Percentiles rank a stretch among this genome's conserved stretches.
phyloP scores from a whole-genome alignment of 2,113 vertebrate genomes.

The Colius striatus region DNA sequence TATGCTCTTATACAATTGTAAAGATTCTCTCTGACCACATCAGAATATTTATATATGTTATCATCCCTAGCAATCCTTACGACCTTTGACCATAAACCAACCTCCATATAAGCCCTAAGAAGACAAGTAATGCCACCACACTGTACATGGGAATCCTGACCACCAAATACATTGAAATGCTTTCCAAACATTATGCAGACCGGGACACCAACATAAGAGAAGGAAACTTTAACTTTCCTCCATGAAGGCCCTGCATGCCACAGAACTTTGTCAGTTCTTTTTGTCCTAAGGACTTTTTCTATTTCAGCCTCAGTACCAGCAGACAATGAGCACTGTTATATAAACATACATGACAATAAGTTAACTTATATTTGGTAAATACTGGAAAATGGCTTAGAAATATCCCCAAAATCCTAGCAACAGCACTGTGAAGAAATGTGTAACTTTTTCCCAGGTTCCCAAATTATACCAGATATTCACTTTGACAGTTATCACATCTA shows the following conservation, averaged over 20 bases:
- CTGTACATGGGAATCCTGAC: rapidly evolving
- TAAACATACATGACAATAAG: not conserved
- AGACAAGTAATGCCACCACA: not conserved
- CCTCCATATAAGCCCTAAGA: not conserved
- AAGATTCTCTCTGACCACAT: not conserved
- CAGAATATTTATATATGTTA: not conserved
- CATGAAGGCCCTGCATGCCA: not conserved
- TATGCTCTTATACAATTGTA: not conserved
- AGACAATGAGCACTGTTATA: not conserved
- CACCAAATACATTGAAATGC: rapidly evolving
- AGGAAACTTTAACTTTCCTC: not conserved
- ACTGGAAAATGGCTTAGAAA: not conserved
- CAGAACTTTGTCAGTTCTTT: not conserved
- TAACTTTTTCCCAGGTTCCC: not conserved
- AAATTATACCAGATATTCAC: not conserved
- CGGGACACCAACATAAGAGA: not conserved
- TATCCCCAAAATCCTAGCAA: not conserved
- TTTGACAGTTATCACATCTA: not conserved
- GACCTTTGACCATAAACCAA: not conserved
- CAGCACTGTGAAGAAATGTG: not conserved
- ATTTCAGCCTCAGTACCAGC: not conserved
- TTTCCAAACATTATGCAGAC: not conserved
- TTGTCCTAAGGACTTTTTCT: not conserved
- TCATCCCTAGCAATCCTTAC: not conserved
- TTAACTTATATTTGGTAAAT: not conserved